phyloP scores from a whole-genome alignment of 2,888 invertebrate genomes.

The Venustoraphidia nigricollis region DNA sequence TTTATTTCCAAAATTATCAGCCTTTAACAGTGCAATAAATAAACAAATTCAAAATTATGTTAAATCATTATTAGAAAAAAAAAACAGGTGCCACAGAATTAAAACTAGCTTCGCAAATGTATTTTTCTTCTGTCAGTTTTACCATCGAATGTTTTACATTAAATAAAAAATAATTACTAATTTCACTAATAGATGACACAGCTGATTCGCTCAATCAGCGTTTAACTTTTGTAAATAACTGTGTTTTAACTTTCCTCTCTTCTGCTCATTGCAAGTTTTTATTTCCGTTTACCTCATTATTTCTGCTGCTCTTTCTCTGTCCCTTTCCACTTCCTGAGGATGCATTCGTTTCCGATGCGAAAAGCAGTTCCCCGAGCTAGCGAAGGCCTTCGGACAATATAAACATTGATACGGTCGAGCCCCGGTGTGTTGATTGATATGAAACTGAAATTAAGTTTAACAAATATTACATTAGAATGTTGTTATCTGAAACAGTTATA shows the following conservation, averaged over 20 bases:
- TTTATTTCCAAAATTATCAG: no score
- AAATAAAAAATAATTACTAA: no score
- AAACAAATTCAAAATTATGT: no score
- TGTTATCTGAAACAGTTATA: not conserved
- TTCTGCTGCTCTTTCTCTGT: slow-evolving; percentile 35
- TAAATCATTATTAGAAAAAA: no score
- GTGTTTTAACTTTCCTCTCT: not conserved
- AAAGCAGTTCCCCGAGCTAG: slow-evolving; percentile 59
- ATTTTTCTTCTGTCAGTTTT: no score
- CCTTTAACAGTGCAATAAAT: no score
- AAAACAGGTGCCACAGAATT: no score
- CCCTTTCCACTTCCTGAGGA: slow-evolving; percentile 41
- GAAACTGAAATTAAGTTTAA: slow-evolving; percentile 35
- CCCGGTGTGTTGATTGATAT: slow-evolving; percentile 62
- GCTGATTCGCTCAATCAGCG: no score
- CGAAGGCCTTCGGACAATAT: slow-evolving; percentile 54
- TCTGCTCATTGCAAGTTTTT: not conserved
- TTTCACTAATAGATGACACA: no score
- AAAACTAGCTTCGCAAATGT: no score
- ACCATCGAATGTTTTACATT: no score
- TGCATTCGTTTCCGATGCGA: slow-evolving; percentile 59
- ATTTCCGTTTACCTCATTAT: slow-evolving; percentile 31
- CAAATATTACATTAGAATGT: not conserved
- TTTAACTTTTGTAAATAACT: no score
- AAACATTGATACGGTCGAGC: slow-evolving; percentile 57